phyloP scores from a whole-genome alignment of 2,797 vertebrate genomes.

The Catostomus latipinnis region DNA sequence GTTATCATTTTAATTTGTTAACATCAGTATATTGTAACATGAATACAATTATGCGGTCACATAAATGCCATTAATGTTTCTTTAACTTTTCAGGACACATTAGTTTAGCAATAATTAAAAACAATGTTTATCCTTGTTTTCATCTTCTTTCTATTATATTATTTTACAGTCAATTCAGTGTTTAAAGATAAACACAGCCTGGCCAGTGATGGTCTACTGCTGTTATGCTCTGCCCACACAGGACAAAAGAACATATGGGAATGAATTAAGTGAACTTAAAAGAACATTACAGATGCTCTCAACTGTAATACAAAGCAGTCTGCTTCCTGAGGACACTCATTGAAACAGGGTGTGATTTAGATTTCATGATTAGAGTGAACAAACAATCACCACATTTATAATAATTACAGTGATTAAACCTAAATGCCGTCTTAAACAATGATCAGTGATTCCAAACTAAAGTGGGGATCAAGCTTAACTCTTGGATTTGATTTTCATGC shows the following conservation, averaged over 20 bases:
- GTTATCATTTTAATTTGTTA: too few species aligned
- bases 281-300: neutral
- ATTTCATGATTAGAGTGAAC: conserved; percentile 14
- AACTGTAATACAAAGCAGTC: neutral
- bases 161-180: neutral
- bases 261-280: neutral
- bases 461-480: neutral
- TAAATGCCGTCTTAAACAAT: conserved; percentile 19
- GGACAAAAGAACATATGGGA: neutral
- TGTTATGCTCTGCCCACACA: neutral
- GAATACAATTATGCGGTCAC: too few species aligned
- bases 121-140: neutral
- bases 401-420: conserved; percentile 43
- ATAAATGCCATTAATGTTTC: too few species aligned
- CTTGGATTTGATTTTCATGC: neutral
- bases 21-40: too few species aligned
- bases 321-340: conserved; percentile 22
- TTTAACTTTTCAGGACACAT: too few species aligned
- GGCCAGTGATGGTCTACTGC: neutral
- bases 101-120: neutral
- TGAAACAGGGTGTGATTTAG: conserved; percentile 30
- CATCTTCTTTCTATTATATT: neutral
- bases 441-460: neutral
- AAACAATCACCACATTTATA: conserved; percentile 37
- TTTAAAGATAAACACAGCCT: neutral